Base-by-base conservation (phyloP, 1,140 invertebrate species). In the Zaprionus nigranus region DNA sequence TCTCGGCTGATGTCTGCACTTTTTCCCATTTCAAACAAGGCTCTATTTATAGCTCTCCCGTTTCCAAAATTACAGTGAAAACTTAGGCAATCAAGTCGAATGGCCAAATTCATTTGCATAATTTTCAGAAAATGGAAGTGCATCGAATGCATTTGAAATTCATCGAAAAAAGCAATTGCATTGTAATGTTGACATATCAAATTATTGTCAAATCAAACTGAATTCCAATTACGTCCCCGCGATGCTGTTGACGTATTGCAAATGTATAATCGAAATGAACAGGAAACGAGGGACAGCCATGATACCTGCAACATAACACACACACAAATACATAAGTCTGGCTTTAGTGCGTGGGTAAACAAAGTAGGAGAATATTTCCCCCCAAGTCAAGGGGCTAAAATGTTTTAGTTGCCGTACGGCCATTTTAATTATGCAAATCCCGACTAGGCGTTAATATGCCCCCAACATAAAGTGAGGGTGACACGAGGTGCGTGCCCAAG, bases 371-470 rank as follows among this genome's bases (percentile, higher is more conserved):
- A 15, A 49, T 12, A 2, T 28, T 38, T 22, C 40, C 38, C 38
- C 51, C 61, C 20, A n/a, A 24, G 30, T 4, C 17, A 17, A 30
- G 57, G 49, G 49, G 57, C 26, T 49, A 53, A 38, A 65, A 71
- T 57, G 22, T 26, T 64, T 34, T 26, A 46, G 26, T 59, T 68
- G 49, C 26, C 20, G 34, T 36, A 38, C 49, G 57, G 40, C 58
- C 53, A 59, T 62, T 69, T 75, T 75, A 66, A 73, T 73, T 73
- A 73, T 67, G 70, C 56, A 73, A 73, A 73, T 59, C 40, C 26
- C 28, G 22, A 30, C 53, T 40, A 60, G 24, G 43, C 46, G 63
- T 67, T 67, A 73, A 67, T 75, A 53, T 69, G 53, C 15, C 53
- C 28, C 6, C 46, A 58, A 30, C 66, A 49, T 69, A 58, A 69